A percentile compares a stretch with the other conserved stretches of the same genome.
These are phyloP conservation scores for Daphoenositta chrysoptera DNA, from an alignment of 2,113 vertebrate species.

Conservation along the genomic window DNA sequence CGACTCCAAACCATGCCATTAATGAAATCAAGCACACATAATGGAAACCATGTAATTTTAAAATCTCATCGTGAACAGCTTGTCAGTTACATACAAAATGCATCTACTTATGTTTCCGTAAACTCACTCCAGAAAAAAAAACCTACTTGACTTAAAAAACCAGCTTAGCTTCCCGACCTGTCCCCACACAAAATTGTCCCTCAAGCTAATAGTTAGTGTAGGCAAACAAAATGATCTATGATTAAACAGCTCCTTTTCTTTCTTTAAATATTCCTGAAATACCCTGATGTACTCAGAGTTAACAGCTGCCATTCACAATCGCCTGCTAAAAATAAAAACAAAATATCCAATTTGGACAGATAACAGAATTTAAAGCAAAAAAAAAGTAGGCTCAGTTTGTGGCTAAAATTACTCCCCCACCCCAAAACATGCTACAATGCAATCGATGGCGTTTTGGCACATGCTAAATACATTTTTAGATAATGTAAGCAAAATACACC, in stretches of 20 bases:
- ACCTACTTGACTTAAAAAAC: background rate
- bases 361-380: background rate
- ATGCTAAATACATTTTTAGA: background rate
- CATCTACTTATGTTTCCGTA: background rate
- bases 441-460: background rate
- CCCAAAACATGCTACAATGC: background rate
- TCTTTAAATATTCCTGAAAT: background rate
- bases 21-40: background rate
- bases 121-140: background rate
- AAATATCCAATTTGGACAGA: background rate
- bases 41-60: background rate
- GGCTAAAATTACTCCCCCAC: background rate
- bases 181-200: background rate
- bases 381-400: background rate
- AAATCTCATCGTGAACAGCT: background rate
- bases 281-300: background rate
- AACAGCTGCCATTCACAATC: background rate
- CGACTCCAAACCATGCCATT: background rate
- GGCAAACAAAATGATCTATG: background rate
- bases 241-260: background rate
- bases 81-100: background rate
- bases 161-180: background rate
- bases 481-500: background rate
- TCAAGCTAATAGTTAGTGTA: background rate
- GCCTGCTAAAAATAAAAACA: background rate